Base-by-base conservation (phyloP, 2,113 vertebrate genomes). In the Uria aalge region DNA sequence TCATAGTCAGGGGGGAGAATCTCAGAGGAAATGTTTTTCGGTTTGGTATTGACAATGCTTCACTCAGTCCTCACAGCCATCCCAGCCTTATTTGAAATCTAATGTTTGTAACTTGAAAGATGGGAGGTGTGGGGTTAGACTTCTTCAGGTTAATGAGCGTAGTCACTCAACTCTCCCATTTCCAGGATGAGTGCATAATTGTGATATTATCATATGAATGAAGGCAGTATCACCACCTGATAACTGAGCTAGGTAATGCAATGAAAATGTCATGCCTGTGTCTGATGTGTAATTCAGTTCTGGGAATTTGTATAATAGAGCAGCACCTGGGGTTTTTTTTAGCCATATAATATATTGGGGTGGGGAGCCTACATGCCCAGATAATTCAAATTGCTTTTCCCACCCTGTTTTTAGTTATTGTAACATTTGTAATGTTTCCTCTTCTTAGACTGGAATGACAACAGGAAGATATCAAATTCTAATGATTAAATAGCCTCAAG, bases 191-290 rank as follows among this genome's bases (percentile, higher is more conserved):
- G 74, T 88, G 71, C 47, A 50, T 90, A 90, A 72, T 90, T 79
- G 34, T 85, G 79, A 18, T 63, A 95, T 95, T 96, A 93, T 85
- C 92, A 90, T 95, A 79, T 76, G 67, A 92, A 92, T 90, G 78
- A 92, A 83, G 57, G 17, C 21, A 45, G 62, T 79, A 19, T 76
- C 66, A 88, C 14, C 40, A 64, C 78, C 57, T 90, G 34, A 53
- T 88, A 93, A 90, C 56, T 88, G 82, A 90, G 88, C 36, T 73
- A 73, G 48, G 40, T 90, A 83, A 76, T 76, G 30, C 48, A 83
- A 53, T 90, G 62, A 88, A 95, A 95, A 83, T 76, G 17, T n/a
- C 26, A 29, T 77, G 41, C 45, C 34, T 67, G 4, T 41, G 19
- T 82, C 38, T 92, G 18, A 8, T 59, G 6, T 34, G 19, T 83